These are phyloP conservation scores for Myrmophylax atrothorax DNA, from an alignment of 2,113 vertebrate genomes.

Conservation along the genomic window DNA sequence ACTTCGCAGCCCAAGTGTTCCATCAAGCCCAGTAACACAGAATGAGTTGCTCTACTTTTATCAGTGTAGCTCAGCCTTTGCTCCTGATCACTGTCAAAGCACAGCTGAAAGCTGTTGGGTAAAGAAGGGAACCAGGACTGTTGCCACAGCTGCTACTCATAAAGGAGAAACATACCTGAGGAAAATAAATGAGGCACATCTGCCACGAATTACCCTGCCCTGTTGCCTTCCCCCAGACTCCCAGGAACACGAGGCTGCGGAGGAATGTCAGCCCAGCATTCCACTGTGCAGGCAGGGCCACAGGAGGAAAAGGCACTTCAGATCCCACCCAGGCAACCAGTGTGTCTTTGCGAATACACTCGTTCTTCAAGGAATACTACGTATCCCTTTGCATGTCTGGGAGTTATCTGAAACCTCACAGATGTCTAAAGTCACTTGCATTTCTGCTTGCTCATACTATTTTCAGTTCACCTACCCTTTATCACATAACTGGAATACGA, in stretches of 20 bases:
- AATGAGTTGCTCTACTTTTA: neutral
- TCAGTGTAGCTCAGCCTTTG: neutral
- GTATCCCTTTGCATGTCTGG: neutral
- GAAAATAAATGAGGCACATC: neutral
- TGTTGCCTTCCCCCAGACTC: neutral
- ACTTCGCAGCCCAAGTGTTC: neutral
- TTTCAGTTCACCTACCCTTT: neutral
- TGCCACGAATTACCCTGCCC: neutral
- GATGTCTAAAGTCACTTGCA: neutral
- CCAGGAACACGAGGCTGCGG: accelerated
- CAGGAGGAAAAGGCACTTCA: neutral
- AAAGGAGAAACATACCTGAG: neutral
- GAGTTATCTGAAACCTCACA: neutral
- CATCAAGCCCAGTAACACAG: neutral
- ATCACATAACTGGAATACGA: neutral
- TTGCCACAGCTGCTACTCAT: neutral
- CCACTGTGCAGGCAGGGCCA: neutral
- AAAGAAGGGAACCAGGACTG: neutral
- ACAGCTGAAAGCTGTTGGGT: neutral
- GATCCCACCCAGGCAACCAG: neutral
- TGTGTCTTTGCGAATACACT: neutral
- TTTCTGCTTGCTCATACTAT: neutral
- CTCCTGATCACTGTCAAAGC: neutral
- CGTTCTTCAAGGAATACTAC: neutral
- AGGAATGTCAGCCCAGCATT: neutral